Conservation (phyloP, 2,888 invertebrate genomes). For the Eristalinus sepulchralis region DNA sequence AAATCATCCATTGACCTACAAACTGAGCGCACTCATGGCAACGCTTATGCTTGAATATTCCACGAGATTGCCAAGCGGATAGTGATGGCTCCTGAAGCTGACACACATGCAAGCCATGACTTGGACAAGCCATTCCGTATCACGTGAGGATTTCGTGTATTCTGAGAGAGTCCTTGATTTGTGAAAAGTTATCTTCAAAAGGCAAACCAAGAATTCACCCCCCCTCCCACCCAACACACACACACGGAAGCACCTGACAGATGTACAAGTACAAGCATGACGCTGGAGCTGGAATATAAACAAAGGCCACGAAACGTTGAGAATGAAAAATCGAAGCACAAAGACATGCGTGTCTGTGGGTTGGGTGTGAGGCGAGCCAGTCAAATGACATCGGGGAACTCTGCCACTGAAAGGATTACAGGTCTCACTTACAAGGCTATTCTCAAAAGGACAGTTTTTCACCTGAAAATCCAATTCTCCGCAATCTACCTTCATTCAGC, state of each 20-base stretch:
- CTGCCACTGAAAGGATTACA: slow-evolving; percentile 62
- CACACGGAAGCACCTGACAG: too few relatives aligned
- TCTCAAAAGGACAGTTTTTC: slow-evolving; percentile 48
- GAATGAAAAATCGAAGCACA: slow-evolving; percentile 26
- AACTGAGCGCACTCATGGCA: background rate
- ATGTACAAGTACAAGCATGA: background rate
- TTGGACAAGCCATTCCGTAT: background rate
- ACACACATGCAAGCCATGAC: background rate
- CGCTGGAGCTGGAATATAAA: background rate
- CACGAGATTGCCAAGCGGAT: background rate
- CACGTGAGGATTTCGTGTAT: background rate
- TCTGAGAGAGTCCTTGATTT: background rate
- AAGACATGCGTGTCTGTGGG: slow-evolving; percentile 18
- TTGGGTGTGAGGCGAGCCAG: slow-evolving; percentile 9
- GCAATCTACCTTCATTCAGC: slow-evolving; percentile 1
- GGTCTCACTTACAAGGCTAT: slow-evolving; percentile 43
- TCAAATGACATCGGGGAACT: slow-evolving; percentile 45
- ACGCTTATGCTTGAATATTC: background rate
- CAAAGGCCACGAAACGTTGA: slow-evolving; percentile 31
- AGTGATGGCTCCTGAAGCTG: background rate
- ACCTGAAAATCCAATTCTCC: slow-evolving; percentile 41
- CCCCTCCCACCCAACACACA: too few relatives aligned
- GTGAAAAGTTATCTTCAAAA: background rate
- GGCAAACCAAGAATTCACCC: background rate
- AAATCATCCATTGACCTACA: background rate